Conservation (phyloP, 2,113 vertebrate species). For the Lates calcarifer region DNA sequence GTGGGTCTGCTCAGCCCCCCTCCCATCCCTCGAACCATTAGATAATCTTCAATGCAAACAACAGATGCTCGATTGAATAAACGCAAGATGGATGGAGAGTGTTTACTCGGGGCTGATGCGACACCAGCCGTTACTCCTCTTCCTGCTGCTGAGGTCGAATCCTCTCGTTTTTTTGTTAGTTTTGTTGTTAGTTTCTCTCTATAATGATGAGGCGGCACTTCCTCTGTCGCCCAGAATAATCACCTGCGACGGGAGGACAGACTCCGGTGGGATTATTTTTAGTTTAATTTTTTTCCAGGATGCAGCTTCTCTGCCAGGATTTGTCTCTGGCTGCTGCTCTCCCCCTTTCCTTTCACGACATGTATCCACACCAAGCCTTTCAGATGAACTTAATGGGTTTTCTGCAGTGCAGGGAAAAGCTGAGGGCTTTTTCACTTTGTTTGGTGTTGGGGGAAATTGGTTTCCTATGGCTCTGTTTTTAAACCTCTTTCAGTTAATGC, state of each 20-base stretch:
- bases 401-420: conserved; percentile 37
- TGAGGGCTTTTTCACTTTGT: conserved; percentile 31
- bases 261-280: conserved; percentile 24
- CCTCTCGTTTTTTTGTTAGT: background rate
- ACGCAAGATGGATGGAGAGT: conserved; percentile 10
- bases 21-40: background rate
- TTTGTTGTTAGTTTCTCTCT: background rate
- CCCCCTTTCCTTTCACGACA: background rate
- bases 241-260: conserved; percentile 57
- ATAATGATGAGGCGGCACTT: conserved; percentile 51
- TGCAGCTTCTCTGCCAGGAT: conserved; percentile 48
- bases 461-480: conserved; percentile 60
- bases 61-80: conserved; percentile 29
- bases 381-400: conserved; percentile 59
- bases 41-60: conserved; percentile 44
- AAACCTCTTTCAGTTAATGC: conserved; percentile 54
- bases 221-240: conserved; percentile 49
- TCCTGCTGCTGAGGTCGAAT: background rate
- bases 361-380: conserved; percentile 48
- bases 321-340: conserved; percentile 20
- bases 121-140: conserved; percentile 3
- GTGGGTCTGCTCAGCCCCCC: background rate
- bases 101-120: conserved; percentile 34
- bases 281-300: background rate
- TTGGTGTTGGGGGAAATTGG: conserved; percentile 48